Percentiles rank a stretch among this genome's conserved stretches.
phyloP scores from a whole-genome alignment of 2,888 invertebrate genomes.

The Caenorhabditis sp. region DNA sequence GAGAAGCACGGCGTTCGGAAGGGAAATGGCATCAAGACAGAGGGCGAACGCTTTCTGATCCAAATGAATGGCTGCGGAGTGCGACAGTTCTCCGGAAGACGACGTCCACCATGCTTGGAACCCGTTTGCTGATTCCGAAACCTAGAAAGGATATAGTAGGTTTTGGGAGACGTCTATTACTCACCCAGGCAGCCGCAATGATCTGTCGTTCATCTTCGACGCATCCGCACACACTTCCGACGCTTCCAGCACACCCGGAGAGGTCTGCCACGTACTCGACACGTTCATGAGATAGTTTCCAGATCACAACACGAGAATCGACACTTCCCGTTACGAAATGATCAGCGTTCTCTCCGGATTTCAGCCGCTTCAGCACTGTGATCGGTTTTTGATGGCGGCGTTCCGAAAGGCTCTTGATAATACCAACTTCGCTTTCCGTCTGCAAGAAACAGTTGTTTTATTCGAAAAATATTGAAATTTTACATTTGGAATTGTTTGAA shows the following conservation, averaged over 20 bases:
- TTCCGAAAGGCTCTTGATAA: constrained; percentile 45
- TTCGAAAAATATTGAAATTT: neutral
- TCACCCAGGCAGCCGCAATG: constrained; percentile 36
- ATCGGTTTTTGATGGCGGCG: constrained; percentile 60
- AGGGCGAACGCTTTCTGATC: constrained; percentile 52
- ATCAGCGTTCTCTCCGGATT: constrained; percentile 21
- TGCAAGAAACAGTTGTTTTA: constrained; percentile 6
- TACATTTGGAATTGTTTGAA: constrained; percentile 46
- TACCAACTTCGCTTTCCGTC: constrained; percentile 39
- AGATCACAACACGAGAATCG: constrained; percentile 29
- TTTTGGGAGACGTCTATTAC: too few species aligned
- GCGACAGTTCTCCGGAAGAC: neutral
- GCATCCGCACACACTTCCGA: constrained; percentile 52
- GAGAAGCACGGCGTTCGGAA: constrained; percentile 47
- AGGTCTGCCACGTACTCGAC: constrained; percentile 42
- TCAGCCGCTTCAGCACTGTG: constrained; percentile 57
- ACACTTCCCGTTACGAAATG: constrained; percentile 49
- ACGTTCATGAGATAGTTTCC: constrained; percentile 16
- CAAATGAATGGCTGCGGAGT: constrained; percentile 21
- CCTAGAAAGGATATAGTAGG: constrained; percentile 11
- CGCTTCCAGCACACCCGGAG: constrained; percentile 28
- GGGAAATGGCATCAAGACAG: constrained; percentile 43
- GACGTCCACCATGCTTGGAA: constrained; percentile 50
- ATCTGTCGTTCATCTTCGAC: constrained; percentile 4
- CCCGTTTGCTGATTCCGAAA: constrained; percentile 16